Conservation (phyloP, 2,888 invertebrate species). For the Lochmaea capreae region DNA sequence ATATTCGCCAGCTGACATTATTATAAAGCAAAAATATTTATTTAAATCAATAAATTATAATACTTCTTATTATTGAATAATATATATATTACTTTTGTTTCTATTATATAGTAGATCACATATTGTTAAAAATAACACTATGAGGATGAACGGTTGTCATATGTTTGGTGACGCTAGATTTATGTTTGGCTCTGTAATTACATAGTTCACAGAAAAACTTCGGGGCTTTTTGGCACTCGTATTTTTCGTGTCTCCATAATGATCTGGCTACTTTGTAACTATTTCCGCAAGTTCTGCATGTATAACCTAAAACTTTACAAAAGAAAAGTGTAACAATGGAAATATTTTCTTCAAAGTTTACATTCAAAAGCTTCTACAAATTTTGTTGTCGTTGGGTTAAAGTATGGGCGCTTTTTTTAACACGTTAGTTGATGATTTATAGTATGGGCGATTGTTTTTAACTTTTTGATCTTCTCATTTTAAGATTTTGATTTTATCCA, state of each 20-base stretch:
- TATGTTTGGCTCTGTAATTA: constrained; percentile 51
- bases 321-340: constrained; percentile 2
- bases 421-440: no score
- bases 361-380: not conserved
- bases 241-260: constrained; percentile 55
- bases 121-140: not conserved
- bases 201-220: constrained; percentile 51
- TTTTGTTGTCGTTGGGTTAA: no score
- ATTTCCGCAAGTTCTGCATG: constrained; percentile 51
- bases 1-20: no score
- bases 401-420: no score
- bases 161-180: constrained; percentile 53
- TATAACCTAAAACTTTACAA: constrained; percentile 38
- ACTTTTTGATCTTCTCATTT: no score
- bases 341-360: not conserved
- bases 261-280: constrained; percentile 54
- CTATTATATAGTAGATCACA: not conserved
- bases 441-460: no score
- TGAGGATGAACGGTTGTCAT: constrained; percentile 45
- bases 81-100: constrained; percentile 15
- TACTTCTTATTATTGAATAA: not conserved
- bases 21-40: not conserved
- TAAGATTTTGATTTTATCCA: no score
- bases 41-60: not conserved
- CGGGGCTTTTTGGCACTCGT: constrained; percentile 56